Evolutionary conservation across 1,140 invertebrate species (phyloP).

Genomic region (Pogonognathellus flavescens): DNA sequence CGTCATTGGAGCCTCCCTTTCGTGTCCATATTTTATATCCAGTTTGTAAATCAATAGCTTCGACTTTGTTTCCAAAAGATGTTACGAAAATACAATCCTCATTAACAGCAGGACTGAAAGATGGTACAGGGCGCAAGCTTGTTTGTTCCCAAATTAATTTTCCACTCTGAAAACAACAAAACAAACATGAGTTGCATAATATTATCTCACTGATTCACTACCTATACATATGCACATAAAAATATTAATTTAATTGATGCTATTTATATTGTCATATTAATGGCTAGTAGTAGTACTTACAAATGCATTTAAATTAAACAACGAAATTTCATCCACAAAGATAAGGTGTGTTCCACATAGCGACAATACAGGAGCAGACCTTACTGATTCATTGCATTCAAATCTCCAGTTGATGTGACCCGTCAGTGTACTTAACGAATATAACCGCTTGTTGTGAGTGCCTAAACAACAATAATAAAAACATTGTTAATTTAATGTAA

Average conservation of each 20-base stretch:
- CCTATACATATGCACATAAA: too few species aligned
- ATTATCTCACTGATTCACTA: not conserved
- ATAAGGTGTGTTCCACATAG: not conserved
- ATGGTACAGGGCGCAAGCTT: not conserved
- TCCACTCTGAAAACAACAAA: not conserved
- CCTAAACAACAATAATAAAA: not conserved
- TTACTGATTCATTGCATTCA: constrained; percentile 1
- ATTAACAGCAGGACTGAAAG: not conserved
- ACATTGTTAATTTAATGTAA: too few species aligned
- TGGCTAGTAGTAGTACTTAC: not conserved
- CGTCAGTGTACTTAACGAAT: not conserved
- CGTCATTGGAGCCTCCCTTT: not conserved
- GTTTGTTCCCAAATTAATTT: not conserved
- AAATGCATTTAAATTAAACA: not conserved
- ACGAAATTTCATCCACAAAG: constrained; percentile 2
- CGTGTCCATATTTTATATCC: not conserved
- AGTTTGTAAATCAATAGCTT: not conserved
- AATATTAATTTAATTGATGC: too few species aligned
- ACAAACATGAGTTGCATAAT: not conserved
- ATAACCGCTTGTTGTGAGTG: not conserved
- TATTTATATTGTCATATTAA: too few species aligned
- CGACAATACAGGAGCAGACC: not conserved
- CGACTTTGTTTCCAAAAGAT: not conserved
- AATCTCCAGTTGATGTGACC: constrained; percentile 1
- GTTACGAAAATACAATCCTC: not conserved